These are phyloP conservation scores for Ectropis crepuscularia DNA, from an alignment of 2,888 invertebrate genomes.

Conservation along the genomic window DNA sequence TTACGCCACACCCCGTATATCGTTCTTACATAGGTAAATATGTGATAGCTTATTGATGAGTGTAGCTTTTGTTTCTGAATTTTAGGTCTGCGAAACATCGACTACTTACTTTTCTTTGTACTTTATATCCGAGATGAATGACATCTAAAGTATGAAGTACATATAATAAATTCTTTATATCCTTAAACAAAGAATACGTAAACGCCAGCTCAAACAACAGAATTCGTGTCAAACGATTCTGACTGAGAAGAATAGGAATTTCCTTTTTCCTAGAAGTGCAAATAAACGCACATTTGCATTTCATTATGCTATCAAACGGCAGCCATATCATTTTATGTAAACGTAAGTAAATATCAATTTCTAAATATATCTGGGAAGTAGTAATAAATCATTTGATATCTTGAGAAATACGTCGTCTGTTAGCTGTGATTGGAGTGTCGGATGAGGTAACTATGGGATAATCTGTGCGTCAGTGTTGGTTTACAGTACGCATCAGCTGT, in stretches of 20 bases:
- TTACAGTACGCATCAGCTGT: constrained; percentile 67
- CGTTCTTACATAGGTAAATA: too few species aligned
- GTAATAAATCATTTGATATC: constrained; percentile 74
- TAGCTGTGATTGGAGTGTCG: constrained; percentile 57
- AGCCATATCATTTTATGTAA: constrained; percentile 20
- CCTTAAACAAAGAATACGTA: constrained; percentile 16
- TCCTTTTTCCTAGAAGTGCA: constrained; percentile 11
- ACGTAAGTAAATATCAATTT: constrained; percentile 43
- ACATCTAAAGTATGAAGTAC: constrained; percentile 14
- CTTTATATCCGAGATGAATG: constrained; percentile 9
- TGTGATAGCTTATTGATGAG: too few species aligned
- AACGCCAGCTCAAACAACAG: constrained; percentile 10
- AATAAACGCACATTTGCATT: constrained; percentile 13
- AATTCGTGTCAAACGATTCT: constrained; percentile 11
- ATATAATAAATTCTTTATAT: constrained; percentile 17
- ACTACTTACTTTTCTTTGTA: background rate
- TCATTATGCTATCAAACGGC: constrained; percentile 11
- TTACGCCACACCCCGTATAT: too few species aligned
- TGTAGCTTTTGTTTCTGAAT: too few species aligned
- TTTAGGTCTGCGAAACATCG: too few species aligned
- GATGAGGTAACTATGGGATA: constrained; percentile 11
- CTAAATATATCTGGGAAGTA: constrained; percentile 48
- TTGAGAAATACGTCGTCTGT: constrained; percentile 57
- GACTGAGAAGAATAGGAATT: constrained; percentile 4
- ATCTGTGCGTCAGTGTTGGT: constrained; percentile 59